Evolutionary conservation across 2,888 invertebrate species (phyloP), one percentile per base, ranked within the genome.

Genomic region (Lottia scabra): DNA sequence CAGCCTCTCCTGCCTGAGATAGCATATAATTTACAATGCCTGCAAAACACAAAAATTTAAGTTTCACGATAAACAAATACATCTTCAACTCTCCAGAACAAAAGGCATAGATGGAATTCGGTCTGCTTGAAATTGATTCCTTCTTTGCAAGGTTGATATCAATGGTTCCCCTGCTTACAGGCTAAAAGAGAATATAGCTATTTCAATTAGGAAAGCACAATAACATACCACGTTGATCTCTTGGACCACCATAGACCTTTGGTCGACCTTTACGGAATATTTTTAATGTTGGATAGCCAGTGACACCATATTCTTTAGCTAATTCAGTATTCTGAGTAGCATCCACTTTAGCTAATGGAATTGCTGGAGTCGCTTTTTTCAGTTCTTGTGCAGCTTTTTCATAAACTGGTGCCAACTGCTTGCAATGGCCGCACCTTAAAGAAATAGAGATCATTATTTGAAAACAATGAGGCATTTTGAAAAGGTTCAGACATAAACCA

Each of bases 271-370:
- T 85, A 63, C 91, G 87, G 85, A 92, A 92, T 71, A 92, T 86
- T 75, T 91, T 91, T 68, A 92, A 77, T 2, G 92, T 92, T 15
- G 92, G 92, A 78, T 90, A 92, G 10, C 91, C 91, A 12, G 88
- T 84, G 44, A 92, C 88, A 45, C 84, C 88, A 82, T 88, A 91
- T 72, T 89, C 83, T 68, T 85, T 83, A n/a, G 89, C 91, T 13
- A 92, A 77, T 3, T 88, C 90, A 68, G 89, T 89, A 78, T 92
- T 91, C 23, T 84, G 84, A 0, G 91, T 91, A 12, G 91, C 91
- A 74, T 92, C 91, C 12, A 92, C 90, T 84, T 92, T 92, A 67
- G 90, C 91, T 44, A 92, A 83, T 2, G 88, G 87, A 65, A 92
- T 90, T 15, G 88, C 88, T n/a, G 87, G 86, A 4, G 85, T 83